These are phyloP conservation scores for Patiria pectinifera DNA, from an alignment of 53 echinoderm and acorn worm genomes.

Conservation along the genomic window DNA sequence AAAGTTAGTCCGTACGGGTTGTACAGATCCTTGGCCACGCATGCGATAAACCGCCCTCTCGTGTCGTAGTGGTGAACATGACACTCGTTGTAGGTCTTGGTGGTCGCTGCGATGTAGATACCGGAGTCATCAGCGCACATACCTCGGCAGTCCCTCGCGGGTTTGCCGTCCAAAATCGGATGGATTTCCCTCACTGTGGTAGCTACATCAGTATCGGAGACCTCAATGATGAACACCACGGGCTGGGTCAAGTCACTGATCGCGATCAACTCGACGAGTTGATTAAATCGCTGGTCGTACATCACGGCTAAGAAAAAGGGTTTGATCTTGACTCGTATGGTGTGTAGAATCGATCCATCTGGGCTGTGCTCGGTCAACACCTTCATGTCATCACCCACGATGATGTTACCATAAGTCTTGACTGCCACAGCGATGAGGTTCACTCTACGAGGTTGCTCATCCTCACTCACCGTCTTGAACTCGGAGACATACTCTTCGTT, in stretches of 20 bases:
- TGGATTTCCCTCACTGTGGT: neutral
- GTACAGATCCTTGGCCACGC: neutral
- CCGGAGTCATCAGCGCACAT: neutral
- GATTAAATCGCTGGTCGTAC: neutral
- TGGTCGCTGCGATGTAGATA: neutral
- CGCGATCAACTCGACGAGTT: neutral
- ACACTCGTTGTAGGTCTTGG: neutral
- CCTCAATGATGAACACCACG: neutral
- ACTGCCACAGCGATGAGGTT: neutral
- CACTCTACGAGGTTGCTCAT: neutral
- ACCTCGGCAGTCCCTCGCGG: neutral
- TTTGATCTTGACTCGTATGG: constrained; percentile 1
- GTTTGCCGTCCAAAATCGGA: neutral
- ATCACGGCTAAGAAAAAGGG: neutral
- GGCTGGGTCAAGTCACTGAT: neutral
- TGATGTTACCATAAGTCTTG: neutral
- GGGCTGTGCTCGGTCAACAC: neutral
- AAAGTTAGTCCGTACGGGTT: neutral
- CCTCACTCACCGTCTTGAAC: neutral
- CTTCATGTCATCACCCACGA: neutral
- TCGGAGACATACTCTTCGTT: neutral
- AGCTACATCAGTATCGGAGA: neutral
- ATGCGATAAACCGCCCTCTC: neutral
- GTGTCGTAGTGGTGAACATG: constrained; percentile 8
- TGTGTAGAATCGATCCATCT: neutral